Base-by-base conservation (phyloP, 2,888 invertebrate species). In the Cataglyphis albicans region DNA sequence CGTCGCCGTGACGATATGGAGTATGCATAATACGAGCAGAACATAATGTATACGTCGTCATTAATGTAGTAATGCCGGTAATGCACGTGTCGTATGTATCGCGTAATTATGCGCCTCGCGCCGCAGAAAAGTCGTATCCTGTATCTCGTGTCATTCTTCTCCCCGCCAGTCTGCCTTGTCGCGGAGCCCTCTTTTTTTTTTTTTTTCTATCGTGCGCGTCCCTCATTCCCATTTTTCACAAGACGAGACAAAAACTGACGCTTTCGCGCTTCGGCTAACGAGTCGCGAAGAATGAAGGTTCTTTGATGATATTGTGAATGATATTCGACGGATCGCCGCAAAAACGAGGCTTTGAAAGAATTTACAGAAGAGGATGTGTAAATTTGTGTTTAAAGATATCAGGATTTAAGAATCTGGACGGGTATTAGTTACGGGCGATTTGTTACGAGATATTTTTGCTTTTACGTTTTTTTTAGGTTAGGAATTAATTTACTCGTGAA, bases 31-130 rank as follows among this genome's bases (percentile, higher is more conserved):
- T 87, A 38, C 75, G 63, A 81, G 72, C 76, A 48, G 67, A 52
- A 52, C 73, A 73, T 84, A 48, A 48, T 48, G 48, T 18, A 84
- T 80, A 80, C 84, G 86, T 74, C 86, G 48, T 81, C 90, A 86
- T 91, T 92, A 91, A 92, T 91, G 85, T 89, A 87, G 90, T 91
- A 90, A 92, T 91, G 91, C 87, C 86, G 84, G 87, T 84, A 88
- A 84, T 84, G 35, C 87, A 81, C 80, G 48, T 48, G 18, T 48
- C 18, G 18, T 18, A 86, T 73, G 75, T 86, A 85, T 90, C 90
- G 90, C 90, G 91, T 92, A 92, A 93, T 93, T 92, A 93, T 92
- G 83, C 87, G 76, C 7, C 18, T 65, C 86, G 64, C 63, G 76
- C 59, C 76, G 25, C 73, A 81, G 85, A 21, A 35, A 64, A n/a